phyloP scores from a whole-genome alignment of 1,140 invertebrate genomes.

The Adoxophyes honmai region DNA sequence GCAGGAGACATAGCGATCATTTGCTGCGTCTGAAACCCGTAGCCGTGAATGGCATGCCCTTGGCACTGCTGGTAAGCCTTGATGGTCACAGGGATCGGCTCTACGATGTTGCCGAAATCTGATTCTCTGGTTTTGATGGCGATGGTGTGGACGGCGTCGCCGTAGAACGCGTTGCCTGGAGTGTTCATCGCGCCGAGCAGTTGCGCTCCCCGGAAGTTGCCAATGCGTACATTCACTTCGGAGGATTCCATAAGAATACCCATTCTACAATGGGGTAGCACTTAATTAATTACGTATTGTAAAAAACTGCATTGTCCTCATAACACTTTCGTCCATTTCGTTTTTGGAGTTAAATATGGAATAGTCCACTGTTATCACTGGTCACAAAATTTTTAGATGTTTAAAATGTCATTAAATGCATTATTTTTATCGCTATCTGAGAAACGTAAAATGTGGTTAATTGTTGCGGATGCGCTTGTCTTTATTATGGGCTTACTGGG shows the following conservation, averaged over 20 bases:
- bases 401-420: slow-evolving; percentile 2
- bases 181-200: slow-evolving; percentile 52
- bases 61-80: slow-evolving; percentile 54
- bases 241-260: slow-evolving; percentile 67
- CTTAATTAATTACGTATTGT: slow-evolving; percentile 38
- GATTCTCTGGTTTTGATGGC: slow-evolving; percentile 65
- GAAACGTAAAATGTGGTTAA: background rate
- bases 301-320: slow-evolving; percentile 39
- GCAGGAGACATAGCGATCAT: slow-evolving; percentile 36
- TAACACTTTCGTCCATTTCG: slow-evolving; percentile 38
- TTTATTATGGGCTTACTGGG: too few relatives aligned
- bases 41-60: slow-evolving; percentile 36
- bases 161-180: slow-evolving; percentile 46
- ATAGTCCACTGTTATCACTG: background rate
- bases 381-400: background rate
- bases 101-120: slow-evolving; percentile 64
- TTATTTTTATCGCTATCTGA: background rate
- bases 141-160: slow-evolving; percentile 57
- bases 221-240: slow-evolving; percentile 58
- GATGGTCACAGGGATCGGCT: slow-evolving; percentile 59
- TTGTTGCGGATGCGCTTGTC: slow-evolving; percentile 18
- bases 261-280: slow-evolving; percentile 56
- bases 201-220: slow-evolving; percentile 44
- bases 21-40: slow-evolving; percentile 38
- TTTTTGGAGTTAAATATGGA: slow-evolving; percentile 18